Evolutionary conservation across 2,888 invertebrate genomes (phyloP), one percentile per base, ranked within the genome.

Genomic region (Epistrophella euchroma): DNA sequence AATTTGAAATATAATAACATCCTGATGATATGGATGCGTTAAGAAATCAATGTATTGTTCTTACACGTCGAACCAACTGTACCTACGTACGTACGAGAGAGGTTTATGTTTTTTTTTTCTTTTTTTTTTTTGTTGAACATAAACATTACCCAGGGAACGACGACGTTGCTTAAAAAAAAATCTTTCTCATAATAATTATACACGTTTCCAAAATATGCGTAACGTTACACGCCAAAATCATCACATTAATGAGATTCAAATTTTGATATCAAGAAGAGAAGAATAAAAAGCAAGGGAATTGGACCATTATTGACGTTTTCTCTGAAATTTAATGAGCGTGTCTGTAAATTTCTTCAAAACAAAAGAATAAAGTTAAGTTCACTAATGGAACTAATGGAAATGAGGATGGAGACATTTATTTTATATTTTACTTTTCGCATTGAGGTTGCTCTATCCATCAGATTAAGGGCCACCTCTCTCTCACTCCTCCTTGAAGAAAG

Each of bases 1-100:
- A 86, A 86, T 86, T 73, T 74, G 77, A 86, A 86, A 86, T 77
- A 86, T 85, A 80, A 86, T 74, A 86, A 77, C 81, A 86, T 81
- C 86, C 72, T 81, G 66, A 62, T 28, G 58, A 58, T 35, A 32
- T 37, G 64, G 77, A 86, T 81, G 81, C 81, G 77, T 70, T 52
- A 68, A 47, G 77, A 71, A 86, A 86, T 81, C 86, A 81, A 86
- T 86, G 77, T 58, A 78, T 77, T 81, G 71, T 81, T 77, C 74
- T 86, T 80, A 60, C 35, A 47, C 40, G 47, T 45, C 35, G 11
- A 1, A 17, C 5, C 50, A 15, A 22, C 47, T 47, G 35, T 43
- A 13, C 40, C 17, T 13, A 13, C 10, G 35, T 28, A 17, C 13
- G 19, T n/a, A 11, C 45, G 28, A 40, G 37, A 25, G 62, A 25